Evolutionary conservation across 1,140 invertebrate species (phyloP).

Genomic region (Bombus haemorrhoidalis): DNA sequence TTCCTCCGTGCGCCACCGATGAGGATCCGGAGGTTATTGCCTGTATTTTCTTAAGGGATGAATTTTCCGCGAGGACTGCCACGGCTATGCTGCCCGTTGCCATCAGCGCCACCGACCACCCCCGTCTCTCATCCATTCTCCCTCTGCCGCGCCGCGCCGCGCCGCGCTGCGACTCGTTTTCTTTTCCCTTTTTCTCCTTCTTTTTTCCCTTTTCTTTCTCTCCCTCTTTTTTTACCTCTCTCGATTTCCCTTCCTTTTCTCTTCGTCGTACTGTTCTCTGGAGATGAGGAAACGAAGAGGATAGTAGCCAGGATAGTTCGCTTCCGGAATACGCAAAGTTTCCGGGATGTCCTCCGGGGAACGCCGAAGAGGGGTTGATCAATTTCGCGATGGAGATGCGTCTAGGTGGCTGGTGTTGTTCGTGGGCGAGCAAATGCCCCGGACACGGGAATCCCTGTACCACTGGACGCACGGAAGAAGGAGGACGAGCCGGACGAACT

Average conservation of each 20-base stretch:
- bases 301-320: conserved; percentile 16
- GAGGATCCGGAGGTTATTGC: conserved; percentile 79
- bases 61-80: conserved; percentile 70
- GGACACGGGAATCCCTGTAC: conserved; percentile 29
- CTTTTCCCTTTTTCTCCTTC: neutral
- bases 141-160: neutral
- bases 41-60: conserved; percentile 81
- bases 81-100: conserved; percentile 42
- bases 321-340: conserved; percentile 58
- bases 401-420: conserved; percentile 37
- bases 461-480: neutral
- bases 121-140: neutral
- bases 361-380: conserved; percentile 48
- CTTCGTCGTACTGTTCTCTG: neutral
- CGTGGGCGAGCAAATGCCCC: conserved; percentile 33
- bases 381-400: conserved; percentile 64
- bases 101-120: conserved; percentile 21
- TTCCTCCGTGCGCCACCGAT: conserved; percentile 62
- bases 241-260: neutral
- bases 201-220: too few relatives aligned
- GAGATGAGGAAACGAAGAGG: neutral
- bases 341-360: conserved; percentile 48
- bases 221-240: too few relatives aligned
- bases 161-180: neutral
- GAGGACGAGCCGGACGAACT: neutral